Conservation (phyloP, 2,888 invertebrate species). For the Mimas tiliae region DNA sequence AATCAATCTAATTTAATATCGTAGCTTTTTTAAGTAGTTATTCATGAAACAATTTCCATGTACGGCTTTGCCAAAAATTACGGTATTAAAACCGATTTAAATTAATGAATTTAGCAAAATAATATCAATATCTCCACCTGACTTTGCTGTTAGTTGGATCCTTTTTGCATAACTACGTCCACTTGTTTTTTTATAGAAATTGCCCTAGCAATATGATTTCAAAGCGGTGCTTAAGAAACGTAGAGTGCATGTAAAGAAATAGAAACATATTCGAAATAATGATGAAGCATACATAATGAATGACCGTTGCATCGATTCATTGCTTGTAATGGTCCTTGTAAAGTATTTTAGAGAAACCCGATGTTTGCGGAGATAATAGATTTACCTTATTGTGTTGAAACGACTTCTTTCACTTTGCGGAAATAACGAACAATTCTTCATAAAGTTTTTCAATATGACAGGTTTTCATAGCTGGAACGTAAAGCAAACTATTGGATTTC, state of each 20-base stretch:
- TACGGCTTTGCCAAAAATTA: too few species aligned
- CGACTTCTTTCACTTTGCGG: background rate
- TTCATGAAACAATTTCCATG: too few species aligned
- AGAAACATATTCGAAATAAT: constrained; percentile 16
- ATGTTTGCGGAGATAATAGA: background rate
- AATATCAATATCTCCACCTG: too few species aligned
- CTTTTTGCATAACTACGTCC: too few species aligned
- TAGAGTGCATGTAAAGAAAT: background rate
- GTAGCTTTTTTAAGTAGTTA: too few species aligned
- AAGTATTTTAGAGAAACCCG: background rate
- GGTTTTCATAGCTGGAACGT: constrained; percentile 54
- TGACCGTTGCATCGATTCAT: background rate
- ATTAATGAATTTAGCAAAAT: too few species aligned
- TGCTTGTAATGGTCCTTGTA: background rate
- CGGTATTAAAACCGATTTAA: too few species aligned
- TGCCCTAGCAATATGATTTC: background rate
- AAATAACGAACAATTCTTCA: constrained; percentile 45
- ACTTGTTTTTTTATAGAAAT: background rate
- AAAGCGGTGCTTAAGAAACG: background rate
- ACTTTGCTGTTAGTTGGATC: too few species aligned
- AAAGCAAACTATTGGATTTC: constrained; percentile 71
- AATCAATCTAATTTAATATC: too few species aligned
- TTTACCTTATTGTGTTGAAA: background rate
- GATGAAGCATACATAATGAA: constrained; percentile 5
- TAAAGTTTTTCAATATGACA: constrained; percentile 64